Conservation (phyloP, 53 echinoderm and acorn worm species). For the Astropecten irregularis region DNA sequence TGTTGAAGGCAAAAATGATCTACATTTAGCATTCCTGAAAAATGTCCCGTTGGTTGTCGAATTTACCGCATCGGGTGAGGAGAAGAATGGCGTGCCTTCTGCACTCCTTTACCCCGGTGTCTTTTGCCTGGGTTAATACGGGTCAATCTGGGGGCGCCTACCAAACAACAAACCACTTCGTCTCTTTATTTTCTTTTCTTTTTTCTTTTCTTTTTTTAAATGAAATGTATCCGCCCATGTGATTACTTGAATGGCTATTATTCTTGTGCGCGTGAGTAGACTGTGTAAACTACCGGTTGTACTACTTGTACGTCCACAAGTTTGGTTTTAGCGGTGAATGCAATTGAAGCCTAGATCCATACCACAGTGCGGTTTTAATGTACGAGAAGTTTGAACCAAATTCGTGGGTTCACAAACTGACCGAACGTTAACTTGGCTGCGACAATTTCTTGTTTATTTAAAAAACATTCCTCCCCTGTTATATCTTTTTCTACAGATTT, state of each 20-base stretch:
- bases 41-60: constrained; percentile 24
- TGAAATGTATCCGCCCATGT: constrained; percentile 8
- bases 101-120: neutral
- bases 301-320: too few species aligned
- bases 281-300: too few species aligned
- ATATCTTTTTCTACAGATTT: neutral
- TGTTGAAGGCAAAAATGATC: neutral
- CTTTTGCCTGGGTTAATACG: neutral
- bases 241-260: constrained; percentile 4
- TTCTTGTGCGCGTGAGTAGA: too few species aligned
- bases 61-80: constrained; percentile 16
- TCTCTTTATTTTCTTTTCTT: too few species aligned
- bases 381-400: too few species aligned
- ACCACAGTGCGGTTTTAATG: too few species aligned
- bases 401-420: neutral
- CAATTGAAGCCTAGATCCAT: too few species aligned
- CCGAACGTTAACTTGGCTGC: neutral
- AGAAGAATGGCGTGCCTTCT: neutral
- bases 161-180: neutral
- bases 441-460: neutral
- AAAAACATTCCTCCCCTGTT: neutral
- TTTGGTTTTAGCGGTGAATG: too few species aligned
- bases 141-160: constrained; percentile 6
- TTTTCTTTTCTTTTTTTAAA: too few species aligned
- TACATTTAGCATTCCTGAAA: neutral